phyloP scores from a whole-genome alignment of 2,113 vertebrate species.

The Cranoglanis bouderius region DNA sequence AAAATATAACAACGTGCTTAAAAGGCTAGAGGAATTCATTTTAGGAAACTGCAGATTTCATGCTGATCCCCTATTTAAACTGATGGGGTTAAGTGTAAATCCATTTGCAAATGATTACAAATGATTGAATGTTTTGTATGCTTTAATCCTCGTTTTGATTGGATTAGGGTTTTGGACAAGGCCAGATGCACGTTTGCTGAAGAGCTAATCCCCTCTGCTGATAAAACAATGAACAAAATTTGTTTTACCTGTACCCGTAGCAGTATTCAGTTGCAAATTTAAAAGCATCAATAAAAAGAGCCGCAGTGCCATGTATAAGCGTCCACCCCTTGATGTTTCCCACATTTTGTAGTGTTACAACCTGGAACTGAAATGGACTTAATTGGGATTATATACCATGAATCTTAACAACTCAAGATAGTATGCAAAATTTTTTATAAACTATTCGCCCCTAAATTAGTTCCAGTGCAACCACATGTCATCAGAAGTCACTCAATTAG shows the following conservation, averaged over 20 bases:
- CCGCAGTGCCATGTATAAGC: background rate
- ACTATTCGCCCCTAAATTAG: background rate
- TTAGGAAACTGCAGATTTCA: background rate
- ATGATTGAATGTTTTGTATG: slow-evolving; percentile 27
- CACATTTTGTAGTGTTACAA: background rate
- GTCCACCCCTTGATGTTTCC: background rate
- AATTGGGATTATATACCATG: background rate
- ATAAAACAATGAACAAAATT: background rate
- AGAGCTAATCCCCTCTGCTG: slow-evolving; percentile 3
- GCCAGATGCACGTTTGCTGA: slow-evolving; percentile 13
- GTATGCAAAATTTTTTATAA: background rate
- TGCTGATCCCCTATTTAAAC: background rate
- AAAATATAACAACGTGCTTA: background rate
- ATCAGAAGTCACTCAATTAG: background rate
- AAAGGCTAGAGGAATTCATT: background rate
- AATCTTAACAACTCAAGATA: too few relatives aligned
- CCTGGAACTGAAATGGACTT: background rate
- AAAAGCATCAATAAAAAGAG: background rate
- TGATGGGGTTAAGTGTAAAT: slow-evolving; percentile 16
- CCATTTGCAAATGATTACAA: slow-evolving; percentile 7
- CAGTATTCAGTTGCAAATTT: background rate
- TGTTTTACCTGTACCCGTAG: background rate
- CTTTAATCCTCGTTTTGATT: slow-evolving; percentile 35
- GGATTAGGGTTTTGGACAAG: slow-evolving; percentile 7
- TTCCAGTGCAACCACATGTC: background rate